A percentile compares a stretch with the other conserved stretches of the same genome.
Conservation (phyloP, 1,140 invertebrate species). For the Caenorhabditis remanei region DNA sequence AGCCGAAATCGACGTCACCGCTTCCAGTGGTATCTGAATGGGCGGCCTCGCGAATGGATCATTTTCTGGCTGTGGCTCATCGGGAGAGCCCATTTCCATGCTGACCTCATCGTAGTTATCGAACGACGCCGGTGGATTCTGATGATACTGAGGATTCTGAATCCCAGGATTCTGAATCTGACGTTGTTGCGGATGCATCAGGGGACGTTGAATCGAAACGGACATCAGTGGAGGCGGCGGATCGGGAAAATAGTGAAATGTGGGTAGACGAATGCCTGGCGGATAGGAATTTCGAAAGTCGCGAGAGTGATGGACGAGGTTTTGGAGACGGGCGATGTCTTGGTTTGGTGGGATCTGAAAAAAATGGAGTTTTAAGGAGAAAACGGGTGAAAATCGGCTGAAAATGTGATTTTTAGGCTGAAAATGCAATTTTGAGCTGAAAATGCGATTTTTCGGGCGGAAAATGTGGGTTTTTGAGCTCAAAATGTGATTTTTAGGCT, state of each 20-base stretch:
- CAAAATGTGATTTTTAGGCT: neutral
- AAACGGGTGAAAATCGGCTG: too few species aligned
- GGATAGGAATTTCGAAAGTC: neutral
- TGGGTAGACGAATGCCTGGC: neutral
- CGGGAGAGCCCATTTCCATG: conserved; percentile 2
- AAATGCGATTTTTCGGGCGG: neutral
- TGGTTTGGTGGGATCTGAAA: neutral
- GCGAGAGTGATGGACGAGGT: neutral
- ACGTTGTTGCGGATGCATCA: neutral
- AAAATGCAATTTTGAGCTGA: too few species aligned
- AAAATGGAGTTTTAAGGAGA: neutral
- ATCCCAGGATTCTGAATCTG: neutral
- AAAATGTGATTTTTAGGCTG: neutral
- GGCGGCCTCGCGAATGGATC: conserved; percentile 5
- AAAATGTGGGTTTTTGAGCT: too few species aligned
- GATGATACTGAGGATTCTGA: neutral
- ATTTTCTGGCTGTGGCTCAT: neutral
- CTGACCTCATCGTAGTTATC: conserved; percentile 8
- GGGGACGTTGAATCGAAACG: neutral
- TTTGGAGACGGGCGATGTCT: conserved; percentile 11
- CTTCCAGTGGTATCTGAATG: conserved; percentile 6
- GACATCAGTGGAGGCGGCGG: conserved; percentile 5
- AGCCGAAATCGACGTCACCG: too few species aligned
- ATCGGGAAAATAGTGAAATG: neutral
- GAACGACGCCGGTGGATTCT: neutral